Evolutionary conservation across 2,113 vertebrate species (phyloP), one percentile per base, ranked within the genome.

Genomic region (Saguinus midas): DNA sequence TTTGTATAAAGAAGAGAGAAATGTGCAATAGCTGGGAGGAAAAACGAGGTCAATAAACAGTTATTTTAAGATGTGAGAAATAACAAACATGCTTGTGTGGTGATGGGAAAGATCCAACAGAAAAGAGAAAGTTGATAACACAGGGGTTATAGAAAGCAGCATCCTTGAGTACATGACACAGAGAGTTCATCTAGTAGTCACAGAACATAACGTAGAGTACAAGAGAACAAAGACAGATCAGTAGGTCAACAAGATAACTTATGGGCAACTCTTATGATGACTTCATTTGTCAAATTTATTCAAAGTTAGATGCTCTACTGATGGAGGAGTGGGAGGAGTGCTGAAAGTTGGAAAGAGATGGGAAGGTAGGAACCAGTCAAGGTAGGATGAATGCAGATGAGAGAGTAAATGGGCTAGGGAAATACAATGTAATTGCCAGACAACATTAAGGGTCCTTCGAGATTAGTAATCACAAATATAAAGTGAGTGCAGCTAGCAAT

Each of bases 11-110:
- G n/a, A 75, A 58, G 9, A 87, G 27, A 84, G 40, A 88, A 91
- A 80, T 55, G 17, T 92, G 6, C 27, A 50, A 35, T 89, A 57
- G 45, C 48, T 61, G 16, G 52, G 88, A 88, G 45, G 45, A 88
- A 85, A 93, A 83, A 55, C 11, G 0, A 57, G 43, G 58, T 87
- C 90, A 87, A 48, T 48, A 73, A 50, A 52, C 75, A 23, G 27
- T 79, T 91, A 95, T 79, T 95, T 96, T 94, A 91, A 93, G 64
- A 81, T 91, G 72, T 37, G 35, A 95, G 78, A 79, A 90, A 73
- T 55, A 96, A 79, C 6, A 87, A 32, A 32, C 79, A 88, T n/a
- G 17, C 52, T 64, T 80, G 9, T 68, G 50, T 43, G 8, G 16
- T 75, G 13, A 68, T 58, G 14, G 17, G 32, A 95, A 88, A 84